phyloP scores from a whole-genome alignment of 2,797 vertebrate genomes.

The Anomalospiza imberbis region DNA sequence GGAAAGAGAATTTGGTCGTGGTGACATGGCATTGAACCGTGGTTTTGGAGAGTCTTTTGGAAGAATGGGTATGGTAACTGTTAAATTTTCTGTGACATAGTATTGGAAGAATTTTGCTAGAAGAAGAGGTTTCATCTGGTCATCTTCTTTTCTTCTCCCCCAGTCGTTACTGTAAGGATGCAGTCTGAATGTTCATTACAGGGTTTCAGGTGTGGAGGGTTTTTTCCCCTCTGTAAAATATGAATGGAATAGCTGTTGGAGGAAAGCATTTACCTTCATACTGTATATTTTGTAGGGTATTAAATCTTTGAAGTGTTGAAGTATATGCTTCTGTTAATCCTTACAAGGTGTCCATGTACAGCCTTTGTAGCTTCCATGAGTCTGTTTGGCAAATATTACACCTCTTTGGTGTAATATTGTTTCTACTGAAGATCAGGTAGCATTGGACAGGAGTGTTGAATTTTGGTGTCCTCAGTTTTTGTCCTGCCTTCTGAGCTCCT shows the following conservation, averaged over 20 bases:
- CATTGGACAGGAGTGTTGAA: background rate
- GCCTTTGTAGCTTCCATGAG: background rate
- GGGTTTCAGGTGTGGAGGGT: background rate
- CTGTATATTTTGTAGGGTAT: background rate
- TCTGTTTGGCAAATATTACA: background rate
- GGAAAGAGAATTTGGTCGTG: constrained; percentile 91
- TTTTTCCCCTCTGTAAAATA: background rate
- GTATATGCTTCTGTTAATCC: background rate
- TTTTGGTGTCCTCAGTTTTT: background rate
- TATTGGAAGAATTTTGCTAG: background rate
- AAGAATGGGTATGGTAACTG: constrained; percentile 85
- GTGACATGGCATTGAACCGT: constrained; percentile 89
- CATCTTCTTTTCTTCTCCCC: background rate
- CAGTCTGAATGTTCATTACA: background rate
- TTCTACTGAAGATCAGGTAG: background rate
- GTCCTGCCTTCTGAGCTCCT: background rate
- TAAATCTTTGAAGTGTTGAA: background rate
- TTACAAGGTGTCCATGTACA: background rate
- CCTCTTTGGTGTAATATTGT: background rate
- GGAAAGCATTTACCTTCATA: background rate
- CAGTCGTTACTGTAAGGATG: background rate
- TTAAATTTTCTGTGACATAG: background rate
- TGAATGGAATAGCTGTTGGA: background rate
- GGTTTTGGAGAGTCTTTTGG: constrained; percentile 93
- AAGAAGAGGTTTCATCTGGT: background rate